Base-by-base conservation (phyloP, 2,888 invertebrate genomes). In the Fabriciana adippe region DNA sequence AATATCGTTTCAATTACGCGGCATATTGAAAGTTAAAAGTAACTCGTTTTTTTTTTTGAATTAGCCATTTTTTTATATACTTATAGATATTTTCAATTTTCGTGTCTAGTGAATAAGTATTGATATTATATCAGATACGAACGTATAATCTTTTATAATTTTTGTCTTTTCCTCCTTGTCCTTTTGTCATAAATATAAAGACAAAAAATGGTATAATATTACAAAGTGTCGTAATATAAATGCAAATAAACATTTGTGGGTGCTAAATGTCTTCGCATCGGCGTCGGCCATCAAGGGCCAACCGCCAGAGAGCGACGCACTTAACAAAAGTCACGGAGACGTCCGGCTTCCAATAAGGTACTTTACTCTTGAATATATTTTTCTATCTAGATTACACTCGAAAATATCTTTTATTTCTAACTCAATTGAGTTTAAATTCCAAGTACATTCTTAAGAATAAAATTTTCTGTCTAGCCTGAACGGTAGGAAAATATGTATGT, bases 281-380 rank as follows among this genome's bases (percentile, higher is more conserved):
- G 16, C 60, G 50, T 60, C 53, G 13, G 21, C 41, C 41, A 45
- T 62, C 53, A 48, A 21, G 59, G 50, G 48, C 35, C 53, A 35
- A 54, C 35, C 15, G 60, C 50, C 53, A 54, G 54, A 54, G 26
- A 60, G 50, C 60, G 60, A 66, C 60, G 66, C 66, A 65, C 66
- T 66, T 66, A 61, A 66, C 66, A 66, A 61, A 55, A 66, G 66
- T 66, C 66, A 61, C 66, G 55, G 31, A 66, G 55, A 66, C 61
- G 60, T 66, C 66, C 60, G 60, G 54, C 54, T 55, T 47, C 60
- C 66, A 66, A 66, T 66, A 66, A 66, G 35, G 60, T 61, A 66
- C 55, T 66, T 66, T 35, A 66, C 6, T 61, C 18, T 18, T 61
- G 51, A 61, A 61, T 61, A 61, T 61, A 61, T 61, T 61, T 61